Evolutionary conservation across 2,888 invertebrate species (phyloP).

Genomic region (Ochropleura leucogaster): DNA sequence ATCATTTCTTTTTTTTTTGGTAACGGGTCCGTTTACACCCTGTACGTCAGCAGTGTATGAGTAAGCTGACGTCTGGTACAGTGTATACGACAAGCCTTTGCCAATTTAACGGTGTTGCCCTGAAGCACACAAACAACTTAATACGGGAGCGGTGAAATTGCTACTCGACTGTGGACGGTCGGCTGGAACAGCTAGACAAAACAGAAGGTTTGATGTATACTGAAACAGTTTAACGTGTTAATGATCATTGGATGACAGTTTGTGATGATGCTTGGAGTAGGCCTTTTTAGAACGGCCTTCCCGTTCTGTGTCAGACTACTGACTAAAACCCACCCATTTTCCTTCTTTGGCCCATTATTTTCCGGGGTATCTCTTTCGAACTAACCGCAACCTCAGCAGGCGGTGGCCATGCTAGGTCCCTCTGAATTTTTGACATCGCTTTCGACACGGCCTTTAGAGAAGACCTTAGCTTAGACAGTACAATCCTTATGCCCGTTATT

Average conservation of each 20-base stretch:
- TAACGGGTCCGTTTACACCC: too few relatives aligned
- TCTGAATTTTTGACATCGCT: too few relatives aligned
- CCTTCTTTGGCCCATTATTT: too few relatives aligned
- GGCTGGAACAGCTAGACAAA: too few relatives aligned
- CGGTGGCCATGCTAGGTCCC: too few relatives aligned
- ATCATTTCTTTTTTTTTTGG: too few relatives aligned
- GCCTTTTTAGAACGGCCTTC: too few relatives aligned
- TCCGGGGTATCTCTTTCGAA: too few relatives aligned
- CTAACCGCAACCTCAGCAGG: too few relatives aligned
- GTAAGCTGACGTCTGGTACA: background rate
- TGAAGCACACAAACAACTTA: conserved; percentile 25
- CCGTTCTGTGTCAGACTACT: too few relatives aligned
- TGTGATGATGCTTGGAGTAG: background rate
- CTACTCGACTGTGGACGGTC: background rate
- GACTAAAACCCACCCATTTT: too few relatives aligned
- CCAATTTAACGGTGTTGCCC: conserved; percentile 19
- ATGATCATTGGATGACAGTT: background rate
- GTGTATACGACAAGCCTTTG: conserved; percentile 16
- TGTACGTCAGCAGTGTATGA: background rate
- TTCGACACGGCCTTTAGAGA: too few relatives aligned
- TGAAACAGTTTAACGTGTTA: background rate
- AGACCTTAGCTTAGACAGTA: background rate
- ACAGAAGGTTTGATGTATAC: background rate
- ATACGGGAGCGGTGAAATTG: conserved; percentile 22
- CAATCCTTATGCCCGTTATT: background rate